Percentiles rank a stretch among this genome's conserved stretches.
These are phyloP conservation scores for Thumatha senex DNA, from an alignment of 2,888 invertebrate species.

Conservation along the genomic window DNA sequence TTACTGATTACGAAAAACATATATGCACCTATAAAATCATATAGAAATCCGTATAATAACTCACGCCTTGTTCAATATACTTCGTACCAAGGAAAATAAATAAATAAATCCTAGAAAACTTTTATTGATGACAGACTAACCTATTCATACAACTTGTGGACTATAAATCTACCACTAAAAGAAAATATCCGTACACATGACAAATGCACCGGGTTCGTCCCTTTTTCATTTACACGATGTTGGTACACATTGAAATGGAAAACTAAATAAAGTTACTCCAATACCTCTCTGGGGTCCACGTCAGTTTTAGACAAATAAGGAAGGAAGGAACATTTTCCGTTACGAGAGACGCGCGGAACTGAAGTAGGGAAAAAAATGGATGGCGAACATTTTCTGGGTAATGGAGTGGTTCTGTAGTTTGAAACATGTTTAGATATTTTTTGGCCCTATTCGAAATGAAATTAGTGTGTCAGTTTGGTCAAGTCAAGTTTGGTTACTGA, in stretches of 20 bases:
- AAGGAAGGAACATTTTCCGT: slow-evolving; percentile 62
- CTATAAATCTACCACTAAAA: slow-evolving; percentile 40
- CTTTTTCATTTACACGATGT: slow-evolving; percentile 64
- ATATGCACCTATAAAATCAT: too few species aligned
- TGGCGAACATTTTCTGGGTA: slow-evolving; percentile 31
- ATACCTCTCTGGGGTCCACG: slow-evolving; percentile 49
- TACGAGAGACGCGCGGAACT: slow-evolving; percentile 42
- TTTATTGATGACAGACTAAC: slow-evolving; percentile 28
- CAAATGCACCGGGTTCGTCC: slow-evolving; percentile 59
- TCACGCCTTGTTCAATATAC: slow-evolving; percentile 6
- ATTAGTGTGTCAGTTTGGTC: slow-evolving; percentile 6
- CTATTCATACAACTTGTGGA: slow-evolving; percentile 25
- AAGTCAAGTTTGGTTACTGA: background rate
- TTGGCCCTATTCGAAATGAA: slow-evolving; percentile 10
- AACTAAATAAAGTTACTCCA: slow-evolving; percentile 63
- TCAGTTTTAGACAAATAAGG: slow-evolving; percentile 75
- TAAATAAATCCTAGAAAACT: slow-evolving; percentile 28
- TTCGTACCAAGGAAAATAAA: slow-evolving; percentile 17
- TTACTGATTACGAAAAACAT: too few species aligned
- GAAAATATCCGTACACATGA: slow-evolving; percentile 50
- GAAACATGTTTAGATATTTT: slow-evolving; percentile 13
- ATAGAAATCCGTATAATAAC: background rate
- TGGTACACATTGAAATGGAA: slow-evolving; percentile 60
- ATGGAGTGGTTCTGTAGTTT: slow-evolving; percentile 33
- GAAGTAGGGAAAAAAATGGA: slow-evolving; percentile 29